Conservation (phyloP, 1,140 invertebrate species). For the Papilio machaon region DNA sequence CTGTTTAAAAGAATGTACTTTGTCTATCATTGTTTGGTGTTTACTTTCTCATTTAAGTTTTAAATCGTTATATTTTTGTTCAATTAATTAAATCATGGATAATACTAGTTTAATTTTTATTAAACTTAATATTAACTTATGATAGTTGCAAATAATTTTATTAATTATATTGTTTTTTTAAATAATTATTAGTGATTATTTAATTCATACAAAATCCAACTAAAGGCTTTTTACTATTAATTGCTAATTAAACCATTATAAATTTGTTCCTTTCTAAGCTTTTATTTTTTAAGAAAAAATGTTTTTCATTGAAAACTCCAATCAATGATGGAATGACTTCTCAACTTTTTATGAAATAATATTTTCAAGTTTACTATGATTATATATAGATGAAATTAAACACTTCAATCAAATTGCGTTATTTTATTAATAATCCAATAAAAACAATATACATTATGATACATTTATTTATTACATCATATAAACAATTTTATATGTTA, state of each 20-base stretch:
- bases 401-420: background rate
- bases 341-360: background rate
- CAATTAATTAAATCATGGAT: background rate
- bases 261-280: background rate
- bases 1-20: background rate
- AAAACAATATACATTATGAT: background rate
- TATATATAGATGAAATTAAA: constrained; percentile 4
- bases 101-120: background rate
- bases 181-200: background rate
- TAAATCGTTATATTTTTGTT: background rate
- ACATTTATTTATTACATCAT: background rate
- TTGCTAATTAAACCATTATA: background rate
- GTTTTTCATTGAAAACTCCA: background rate
- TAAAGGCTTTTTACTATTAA: too few species aligned
- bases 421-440: background rate
- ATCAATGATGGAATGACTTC: background rate
- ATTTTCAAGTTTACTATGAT: background rate
- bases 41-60: background rate
- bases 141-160: background rate
- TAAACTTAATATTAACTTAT: background rate
- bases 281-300: background rate
- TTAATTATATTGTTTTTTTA: background rate
- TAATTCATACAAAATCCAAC: too few species aligned
- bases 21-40: background rate
- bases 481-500: too few species aligned